Percentiles rank a stretch among this genome's conserved stretches.
Evolutionary conservation across 2,888 invertebrate genomes (phyloP).

Genomic region (Rhagophthalmus giganteus): DNA sequence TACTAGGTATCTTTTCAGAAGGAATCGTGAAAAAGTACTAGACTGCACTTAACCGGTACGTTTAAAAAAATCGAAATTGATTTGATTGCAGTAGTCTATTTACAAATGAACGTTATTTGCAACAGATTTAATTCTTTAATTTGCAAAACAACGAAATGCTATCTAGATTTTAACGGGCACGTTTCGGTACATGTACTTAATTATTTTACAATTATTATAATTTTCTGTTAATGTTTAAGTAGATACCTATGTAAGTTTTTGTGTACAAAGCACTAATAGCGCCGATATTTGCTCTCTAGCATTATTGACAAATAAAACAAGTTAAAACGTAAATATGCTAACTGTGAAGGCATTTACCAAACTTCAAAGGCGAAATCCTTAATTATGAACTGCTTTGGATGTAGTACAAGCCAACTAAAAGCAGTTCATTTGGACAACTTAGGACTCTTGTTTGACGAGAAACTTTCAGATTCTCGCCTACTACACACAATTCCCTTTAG

Average conservation of each 20-base stretch:
- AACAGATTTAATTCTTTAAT: neutral
- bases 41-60: too few species aligned
- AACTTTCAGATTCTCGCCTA: constrained; percentile 9
- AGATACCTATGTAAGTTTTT: neutral
- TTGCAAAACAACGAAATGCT: neutral
- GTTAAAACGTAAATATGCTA: constrained; percentile 1
- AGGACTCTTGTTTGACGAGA: constrained; percentile 6
- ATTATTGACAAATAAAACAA: constrained; percentile 1
- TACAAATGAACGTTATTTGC: neutral
- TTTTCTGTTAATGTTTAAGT: neutral
- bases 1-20: too few species aligned
- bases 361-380: constrained; percentile 2
- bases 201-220: too few species aligned
- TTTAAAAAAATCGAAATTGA: too few species aligned
- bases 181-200: too few species aligned
- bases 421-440: constrained; percentile 5
- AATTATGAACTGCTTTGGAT: constrained; percentile 1
- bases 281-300: too few species aligned
- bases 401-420: neutral
- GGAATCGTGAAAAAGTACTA: too few species aligned
- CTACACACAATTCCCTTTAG: neutral
- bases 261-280: neutral
- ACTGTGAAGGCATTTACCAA: neutral
- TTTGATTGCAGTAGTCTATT: too few species aligned
- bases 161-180: neutral